These are phyloP conservation scores for Pelecanoides urinatrix DNA, from an alignment of 2,113 vertebrate genomes.

Conservation along the genomic window DNA sequence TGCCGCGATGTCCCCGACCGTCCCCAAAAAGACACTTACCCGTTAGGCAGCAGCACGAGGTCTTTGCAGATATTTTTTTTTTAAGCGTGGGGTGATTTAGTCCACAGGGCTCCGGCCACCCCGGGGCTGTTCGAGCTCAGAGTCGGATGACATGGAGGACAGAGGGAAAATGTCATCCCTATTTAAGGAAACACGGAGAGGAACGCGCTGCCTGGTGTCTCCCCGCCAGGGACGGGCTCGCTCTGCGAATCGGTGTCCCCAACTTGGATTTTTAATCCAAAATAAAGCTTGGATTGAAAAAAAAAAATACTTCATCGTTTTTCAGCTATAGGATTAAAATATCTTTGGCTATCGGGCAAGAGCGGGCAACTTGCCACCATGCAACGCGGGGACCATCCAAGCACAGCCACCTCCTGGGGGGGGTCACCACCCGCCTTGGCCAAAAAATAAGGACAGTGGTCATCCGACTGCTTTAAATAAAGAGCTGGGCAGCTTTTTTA, in stretches of 20 bases:
- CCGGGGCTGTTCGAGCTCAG: background rate
- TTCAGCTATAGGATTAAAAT: background rate
- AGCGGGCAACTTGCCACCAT: background rate
- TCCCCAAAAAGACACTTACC: background rate
- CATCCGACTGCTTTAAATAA: background rate
- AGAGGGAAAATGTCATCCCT: background rate
- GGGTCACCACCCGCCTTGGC: background rate
- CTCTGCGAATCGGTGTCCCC: background rate
- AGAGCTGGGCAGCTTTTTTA: no score
- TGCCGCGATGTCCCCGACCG: rapidly evolving
- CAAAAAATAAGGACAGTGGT: background rate
- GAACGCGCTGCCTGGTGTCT: background rate
- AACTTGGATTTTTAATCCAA: background rate
- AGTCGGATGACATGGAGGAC: background rate
- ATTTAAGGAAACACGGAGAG: background rate
- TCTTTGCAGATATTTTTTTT: no score
- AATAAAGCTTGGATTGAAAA: background rate
- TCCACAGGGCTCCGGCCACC: background rate
- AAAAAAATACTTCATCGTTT: background rate
- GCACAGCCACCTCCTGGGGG: background rate
- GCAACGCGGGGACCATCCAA: background rate
- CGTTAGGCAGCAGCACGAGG: background rate
- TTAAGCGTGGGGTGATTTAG: background rate
- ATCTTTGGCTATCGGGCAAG: rapidly evolving
- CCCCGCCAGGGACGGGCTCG: background rate